Percentiles rank a stretch among this genome's conserved stretches.
Conservation (phyloP, 2,113 vertebrate species). For the Turdus rufiventris region DNA sequence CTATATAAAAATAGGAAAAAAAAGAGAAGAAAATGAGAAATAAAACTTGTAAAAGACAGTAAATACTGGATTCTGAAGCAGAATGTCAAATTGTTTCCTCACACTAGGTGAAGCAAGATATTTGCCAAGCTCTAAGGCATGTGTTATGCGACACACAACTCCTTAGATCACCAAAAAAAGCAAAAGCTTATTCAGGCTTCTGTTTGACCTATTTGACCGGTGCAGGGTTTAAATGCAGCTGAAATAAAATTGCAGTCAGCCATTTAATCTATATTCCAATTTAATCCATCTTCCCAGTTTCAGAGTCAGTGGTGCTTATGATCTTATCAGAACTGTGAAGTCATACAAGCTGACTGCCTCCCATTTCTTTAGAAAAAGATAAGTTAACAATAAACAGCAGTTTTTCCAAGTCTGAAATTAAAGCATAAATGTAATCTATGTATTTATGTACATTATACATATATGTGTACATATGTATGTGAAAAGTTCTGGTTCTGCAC, state of each 20-base stretch:
- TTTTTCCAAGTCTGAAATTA: background rate
- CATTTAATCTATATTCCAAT: constrained; percentile 42
- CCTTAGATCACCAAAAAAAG: background rate
- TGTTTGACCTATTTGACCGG: constrained; percentile 15
- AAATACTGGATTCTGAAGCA: background rate
- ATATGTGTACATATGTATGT: rapidly evolving
- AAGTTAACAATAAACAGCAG: background rate
- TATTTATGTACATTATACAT: background rate
- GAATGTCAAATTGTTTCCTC: background rate
- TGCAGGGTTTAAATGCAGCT: background rate
- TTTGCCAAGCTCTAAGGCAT: background rate
- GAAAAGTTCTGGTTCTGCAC: background rate
- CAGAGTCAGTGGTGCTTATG: constrained; percentile 12
- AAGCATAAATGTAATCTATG: background rate
- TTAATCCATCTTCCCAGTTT: constrained; percentile 33
- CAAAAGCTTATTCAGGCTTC: background rate
- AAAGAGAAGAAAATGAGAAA: too few species aligned
- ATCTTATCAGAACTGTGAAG: constrained; percentile 14
- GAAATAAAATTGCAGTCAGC: constrained; percentile 36
- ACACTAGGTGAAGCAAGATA: background rate
- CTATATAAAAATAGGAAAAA: background rate
- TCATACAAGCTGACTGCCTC: background rate
- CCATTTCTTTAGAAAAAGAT: background rate
- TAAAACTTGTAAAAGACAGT: background rate
- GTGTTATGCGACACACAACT: background rate